Percentiles rank a stretch among this genome's conserved stretches.
Conservation (phyloP, 2,113 vertebrate genomes). For the Bolborhynchus lineola region DNA sequence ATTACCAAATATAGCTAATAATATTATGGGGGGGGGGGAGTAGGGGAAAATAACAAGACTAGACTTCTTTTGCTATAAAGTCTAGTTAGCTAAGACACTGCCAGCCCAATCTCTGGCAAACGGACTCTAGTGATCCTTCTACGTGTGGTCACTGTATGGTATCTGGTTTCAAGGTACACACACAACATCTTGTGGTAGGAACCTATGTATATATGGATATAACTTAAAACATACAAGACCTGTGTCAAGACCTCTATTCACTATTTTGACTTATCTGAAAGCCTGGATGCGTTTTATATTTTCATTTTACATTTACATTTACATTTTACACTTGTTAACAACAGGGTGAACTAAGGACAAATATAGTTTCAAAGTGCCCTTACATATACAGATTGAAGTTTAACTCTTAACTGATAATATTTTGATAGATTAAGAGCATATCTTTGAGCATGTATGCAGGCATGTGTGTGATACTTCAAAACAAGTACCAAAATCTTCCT, state of each 20-base stretch:
- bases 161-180: neutral
- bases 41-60: neutral
- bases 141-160: neutral
- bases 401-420: neutral
- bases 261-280: neutral
- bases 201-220: fast-evolving
- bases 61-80: neutral
- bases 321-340: neutral
- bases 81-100: neutral
- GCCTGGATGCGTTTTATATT: neutral
- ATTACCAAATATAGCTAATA: neutral
- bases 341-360: neutral
- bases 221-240: neutral
- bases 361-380: neutral
- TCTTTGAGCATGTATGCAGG: neutral
- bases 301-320: too few species aligned
- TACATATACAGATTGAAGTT: conserved; percentile 7
- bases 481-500: neutral
- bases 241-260: neutral
- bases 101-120: neutral
- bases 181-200: neutral
- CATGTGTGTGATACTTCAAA: neutral
- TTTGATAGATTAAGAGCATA: neutral
- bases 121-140: neutral
- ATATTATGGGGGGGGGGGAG: neutral